Conservation (phyloP, 2,888 invertebrate species). For the Epinotia ramella region DNA sequence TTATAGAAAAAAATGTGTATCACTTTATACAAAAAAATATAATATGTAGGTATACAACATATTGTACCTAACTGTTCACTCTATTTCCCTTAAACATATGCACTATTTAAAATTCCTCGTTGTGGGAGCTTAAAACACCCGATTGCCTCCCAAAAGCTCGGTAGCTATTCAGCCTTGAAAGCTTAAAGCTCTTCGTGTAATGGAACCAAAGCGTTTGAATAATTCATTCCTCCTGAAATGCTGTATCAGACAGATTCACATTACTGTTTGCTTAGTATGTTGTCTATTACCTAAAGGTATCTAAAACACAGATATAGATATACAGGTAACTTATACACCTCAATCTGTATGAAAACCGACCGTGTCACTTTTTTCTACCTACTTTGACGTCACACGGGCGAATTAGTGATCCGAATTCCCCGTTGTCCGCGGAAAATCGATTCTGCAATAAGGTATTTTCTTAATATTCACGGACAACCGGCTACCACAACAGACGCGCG, state of each 20-base stretch:
- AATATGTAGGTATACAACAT: neutral
- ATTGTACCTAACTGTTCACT: neutral
- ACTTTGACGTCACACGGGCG: too few relatives aligned
- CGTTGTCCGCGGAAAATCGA: too few relatives aligned
- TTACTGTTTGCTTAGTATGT: neutral
- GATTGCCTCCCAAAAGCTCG: conserved; percentile 5
- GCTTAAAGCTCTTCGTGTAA: conserved; percentile 3
- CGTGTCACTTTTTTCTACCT: too few relatives aligned
- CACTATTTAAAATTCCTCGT: neutral
- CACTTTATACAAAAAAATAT: too few relatives aligned
- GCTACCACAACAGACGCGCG: too few relatives aligned
- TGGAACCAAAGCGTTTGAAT: neutral
- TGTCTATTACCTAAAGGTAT: neutral
- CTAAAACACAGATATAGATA: too few relatives aligned
- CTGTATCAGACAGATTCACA: neutral
- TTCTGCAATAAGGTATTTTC: too few relatives aligned
- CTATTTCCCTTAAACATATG: neutral
- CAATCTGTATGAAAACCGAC: too few relatives aligned
- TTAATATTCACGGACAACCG: too few relatives aligned
- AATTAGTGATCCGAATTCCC: too few relatives aligned
- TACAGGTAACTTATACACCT: too few relatives aligned
- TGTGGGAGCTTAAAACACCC: neutral
- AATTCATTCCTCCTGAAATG: neutral
- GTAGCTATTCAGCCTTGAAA: neutral
- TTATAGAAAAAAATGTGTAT: too few relatives aligned